phyloP scores from a whole-genome alignment of 2,113 vertebrate species.

The Pluvianellus socialis region DNA sequence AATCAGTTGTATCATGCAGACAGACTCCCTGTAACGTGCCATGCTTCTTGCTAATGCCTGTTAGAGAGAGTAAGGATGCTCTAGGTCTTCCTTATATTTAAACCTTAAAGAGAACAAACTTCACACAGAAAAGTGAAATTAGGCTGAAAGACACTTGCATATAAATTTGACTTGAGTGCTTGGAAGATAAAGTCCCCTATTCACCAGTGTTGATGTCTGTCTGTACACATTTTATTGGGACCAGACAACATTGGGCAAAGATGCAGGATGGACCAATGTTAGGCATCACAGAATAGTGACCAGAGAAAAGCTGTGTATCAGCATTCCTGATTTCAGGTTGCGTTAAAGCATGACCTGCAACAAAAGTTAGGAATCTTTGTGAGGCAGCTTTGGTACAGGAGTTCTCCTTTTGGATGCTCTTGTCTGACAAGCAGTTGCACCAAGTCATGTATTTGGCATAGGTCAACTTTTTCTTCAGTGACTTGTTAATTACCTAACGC shows the following conservation, averaged over 20 bases:
- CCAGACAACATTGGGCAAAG: background rate
- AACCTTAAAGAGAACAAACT: background rate
- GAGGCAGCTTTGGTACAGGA: background rate
- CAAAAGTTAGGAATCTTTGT: background rate
- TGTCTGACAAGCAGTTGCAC: background rate
- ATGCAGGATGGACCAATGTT: background rate
- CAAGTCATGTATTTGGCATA: background rate
- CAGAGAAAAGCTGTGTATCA: background rate
- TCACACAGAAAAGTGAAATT: background rate
- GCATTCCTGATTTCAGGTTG: background rate
- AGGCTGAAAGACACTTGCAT: background rate
- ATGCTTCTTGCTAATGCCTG: background rate
- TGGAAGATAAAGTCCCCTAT: background rate
- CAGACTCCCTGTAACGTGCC: background rate
- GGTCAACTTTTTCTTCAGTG: background rate
- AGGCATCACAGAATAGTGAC: background rate
- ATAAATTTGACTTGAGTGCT: background rate
- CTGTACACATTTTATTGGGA: background rate
- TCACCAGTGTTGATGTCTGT: background rate
- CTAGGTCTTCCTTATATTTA: background rate
- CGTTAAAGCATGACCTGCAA: background rate
- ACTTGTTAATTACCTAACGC: background rate
- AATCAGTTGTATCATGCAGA: fast-evolving
- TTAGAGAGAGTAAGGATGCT: background rate
- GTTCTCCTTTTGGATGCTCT: background rate